Base-by-base conservation (phyloP, 2,888 invertebrate species). In the Nephrocerus scutellatus region DNA sequence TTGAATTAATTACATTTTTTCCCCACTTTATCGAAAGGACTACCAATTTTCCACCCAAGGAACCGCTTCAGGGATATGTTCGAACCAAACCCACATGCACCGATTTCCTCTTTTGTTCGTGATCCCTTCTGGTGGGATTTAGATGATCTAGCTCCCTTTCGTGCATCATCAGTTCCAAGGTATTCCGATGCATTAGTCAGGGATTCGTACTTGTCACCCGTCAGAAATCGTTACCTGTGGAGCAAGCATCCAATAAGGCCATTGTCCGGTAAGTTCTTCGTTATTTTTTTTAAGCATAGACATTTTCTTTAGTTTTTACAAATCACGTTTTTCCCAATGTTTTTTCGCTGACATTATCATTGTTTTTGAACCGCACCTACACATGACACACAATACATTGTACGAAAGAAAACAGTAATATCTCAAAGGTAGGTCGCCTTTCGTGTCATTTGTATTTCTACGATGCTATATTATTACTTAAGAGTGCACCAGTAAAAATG, bases 121-220 rank as follows among this genome's bases (percentile, higher is more conserved):
- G 88, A 89, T 74, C 88, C 88, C 59, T 89, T 87, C 83, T 89
- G 88, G 89, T 82, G 82, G 77, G 79, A 80, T 70, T 77, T 84
- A 71, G 87, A 86, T 55, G 80, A 82, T 70, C 77, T 84, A 70
- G 79, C 77, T 67, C 89, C 89, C 52, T 74, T 81, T 70, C 78
- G 80, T 48, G 70, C 72, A 49, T 36, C 40, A 43, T 62, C 62
- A 41, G 74, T 74, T 61, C 75, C 79, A 58, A 78, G 79, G 68
- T 77, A 74, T 66, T 77, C 80, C 66, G 58, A 60, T 46, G 84
- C 80, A 68, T 82, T 80, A 73, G 75, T 88, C 66, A 77, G 90
- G 55, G 84, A 86, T 74, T 88, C 87, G 63, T 90, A 83, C 74
- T 80, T 90, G 70, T 89, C 88, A 63, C 90, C 90, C 47, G 79